Percentiles rank a stretch among this genome's conserved stretches.
Conservation (phyloP, 2,113 vertebrate genomes). For the Macquaria australasica region DNA sequence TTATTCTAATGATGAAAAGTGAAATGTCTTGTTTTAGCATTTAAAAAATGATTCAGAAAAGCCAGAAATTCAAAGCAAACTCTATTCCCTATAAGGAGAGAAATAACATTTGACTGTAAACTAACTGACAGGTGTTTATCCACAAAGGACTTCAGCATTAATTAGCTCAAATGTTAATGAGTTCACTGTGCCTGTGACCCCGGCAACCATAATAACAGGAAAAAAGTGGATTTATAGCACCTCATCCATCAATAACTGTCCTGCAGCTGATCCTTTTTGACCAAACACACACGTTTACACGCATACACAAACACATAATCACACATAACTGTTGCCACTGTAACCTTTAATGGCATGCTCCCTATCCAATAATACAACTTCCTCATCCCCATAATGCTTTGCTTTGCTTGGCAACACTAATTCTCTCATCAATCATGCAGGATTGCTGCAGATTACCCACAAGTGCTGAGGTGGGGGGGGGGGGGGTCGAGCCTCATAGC, state of each 20-base stretch:
- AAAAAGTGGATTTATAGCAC: constrained; percentile 31
- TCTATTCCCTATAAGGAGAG: neutral
- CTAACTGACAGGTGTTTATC: constrained; percentile 47
- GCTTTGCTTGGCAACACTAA: constrained; percentile 71
- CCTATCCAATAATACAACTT: constrained; percentile 61
- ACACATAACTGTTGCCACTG: constrained; percentile 27
- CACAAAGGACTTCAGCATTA: neutral
- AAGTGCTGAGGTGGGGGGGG: neutral
- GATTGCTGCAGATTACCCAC: constrained; percentile 74
- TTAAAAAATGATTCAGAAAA: neutral
- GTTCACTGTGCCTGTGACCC: constrained; percentile 34
- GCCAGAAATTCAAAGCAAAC: neutral
- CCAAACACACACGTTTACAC: constrained; percentile 14
- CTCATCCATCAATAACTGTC: constrained; percentile 63
- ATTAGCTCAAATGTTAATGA: constrained; percentile 55
- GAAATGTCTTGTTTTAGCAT: neutral
- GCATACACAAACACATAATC: constrained; percentile 37
- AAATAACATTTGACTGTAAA: constrained; percentile 26
- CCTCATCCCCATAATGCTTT: constrained; percentile 62
- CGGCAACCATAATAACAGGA: constrained; percentile 17
- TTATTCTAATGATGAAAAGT: neutral
- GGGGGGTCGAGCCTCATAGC: constrained; percentile 12
- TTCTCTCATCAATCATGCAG: constrained; percentile 79
- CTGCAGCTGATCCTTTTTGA: constrained; percentile 11
- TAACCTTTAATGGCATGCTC: constrained; percentile 65